Evolutionary conservation across 2,797 vertebrate genomes (phyloP).

Genomic region (Anolis apletophallus): DNA sequence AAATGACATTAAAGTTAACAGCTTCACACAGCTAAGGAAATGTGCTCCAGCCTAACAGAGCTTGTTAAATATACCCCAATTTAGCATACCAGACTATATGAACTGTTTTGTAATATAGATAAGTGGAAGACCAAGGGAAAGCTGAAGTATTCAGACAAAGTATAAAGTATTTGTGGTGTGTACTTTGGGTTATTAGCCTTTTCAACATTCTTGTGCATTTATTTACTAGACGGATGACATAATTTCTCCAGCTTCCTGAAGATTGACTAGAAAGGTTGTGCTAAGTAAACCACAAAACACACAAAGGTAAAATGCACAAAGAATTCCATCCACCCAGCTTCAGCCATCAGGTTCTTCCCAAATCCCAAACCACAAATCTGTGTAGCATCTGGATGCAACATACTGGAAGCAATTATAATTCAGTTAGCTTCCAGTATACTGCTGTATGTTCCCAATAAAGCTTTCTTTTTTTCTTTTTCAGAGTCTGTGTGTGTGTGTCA

Average conservation of each 20-base stretch:
- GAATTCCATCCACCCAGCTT: background rate
- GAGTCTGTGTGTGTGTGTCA: too few relatives aligned
- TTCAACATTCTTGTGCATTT: background rate
- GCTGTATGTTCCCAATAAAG: background rate
- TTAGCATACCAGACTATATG: background rate
- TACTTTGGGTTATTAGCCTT: background rate
- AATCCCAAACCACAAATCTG: background rate
- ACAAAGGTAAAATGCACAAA: too few relatives aligned
- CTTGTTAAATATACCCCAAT: background rate
- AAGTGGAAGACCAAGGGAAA: too few relatives aligned
- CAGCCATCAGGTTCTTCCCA: too few relatives aligned
- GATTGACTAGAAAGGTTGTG: background rate
- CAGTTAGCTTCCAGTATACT: background rate
- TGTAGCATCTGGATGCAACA: background rate
- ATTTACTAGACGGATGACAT: background rate
- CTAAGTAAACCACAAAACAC: background rate
- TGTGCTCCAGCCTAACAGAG: background rate
- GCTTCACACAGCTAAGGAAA: background rate
- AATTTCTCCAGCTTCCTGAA: background rate
- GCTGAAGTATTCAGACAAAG: background rate
- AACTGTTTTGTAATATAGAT: too few relatives aligned
- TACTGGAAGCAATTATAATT: background rate
- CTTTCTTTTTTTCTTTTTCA: background rate
- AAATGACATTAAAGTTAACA: too few relatives aligned
- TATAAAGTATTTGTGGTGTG: background rate